These are phyloP conservation scores for Drosophila emarginata DNA, from an alignment of 2,888 invertebrate genomes.

Conservation along the genomic window DNA sequence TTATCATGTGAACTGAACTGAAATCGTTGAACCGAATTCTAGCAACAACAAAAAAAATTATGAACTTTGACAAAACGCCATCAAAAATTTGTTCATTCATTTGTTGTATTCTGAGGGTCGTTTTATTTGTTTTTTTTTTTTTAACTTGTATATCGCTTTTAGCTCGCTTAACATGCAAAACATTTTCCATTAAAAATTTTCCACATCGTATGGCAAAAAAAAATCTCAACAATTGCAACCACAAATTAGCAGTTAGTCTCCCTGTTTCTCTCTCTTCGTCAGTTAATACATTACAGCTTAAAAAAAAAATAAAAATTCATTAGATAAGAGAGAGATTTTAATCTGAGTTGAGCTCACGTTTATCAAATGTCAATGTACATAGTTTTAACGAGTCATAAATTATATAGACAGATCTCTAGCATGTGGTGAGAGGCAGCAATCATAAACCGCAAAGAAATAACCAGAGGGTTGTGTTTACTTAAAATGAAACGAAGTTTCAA, in stretches of 20 bases:
- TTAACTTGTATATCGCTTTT: constrained; percentile 11
- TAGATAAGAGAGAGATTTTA: constrained; percentile 52
- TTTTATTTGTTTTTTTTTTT: too few relatives aligned
- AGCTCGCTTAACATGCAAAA: constrained; percentile 39
- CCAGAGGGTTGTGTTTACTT: background rate
- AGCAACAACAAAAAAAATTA: background rate
- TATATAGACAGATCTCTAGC: constrained; percentile 2
- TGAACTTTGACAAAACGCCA: constrained; percentile 8
- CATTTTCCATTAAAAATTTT: constrained; percentile 42
- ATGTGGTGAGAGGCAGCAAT: background rate
- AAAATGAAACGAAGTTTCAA: background rate
- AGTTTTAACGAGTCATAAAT: background rate
- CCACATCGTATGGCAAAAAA: constrained; percentile 28
- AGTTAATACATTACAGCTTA: background rate
- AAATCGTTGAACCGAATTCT: background rate
- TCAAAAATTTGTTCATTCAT: background rate
- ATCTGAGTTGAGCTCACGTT: constrained; percentile 34
- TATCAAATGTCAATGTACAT: background rate
- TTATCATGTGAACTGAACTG: constrained; percentile 2
- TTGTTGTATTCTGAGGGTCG: background rate
- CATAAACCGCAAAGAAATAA: background rate
- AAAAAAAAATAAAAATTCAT: constrained; percentile 46
- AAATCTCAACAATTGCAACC: constrained; percentile 27
- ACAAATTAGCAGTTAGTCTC: constrained; percentile 41
- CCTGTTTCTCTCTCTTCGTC: background rate